A percentile compares a stretch with the other conserved stretches of the same genome.
phyloP scores from a whole-genome alignment of 2,888 invertebrate species.

The Diarsia brunnea region DNA sequence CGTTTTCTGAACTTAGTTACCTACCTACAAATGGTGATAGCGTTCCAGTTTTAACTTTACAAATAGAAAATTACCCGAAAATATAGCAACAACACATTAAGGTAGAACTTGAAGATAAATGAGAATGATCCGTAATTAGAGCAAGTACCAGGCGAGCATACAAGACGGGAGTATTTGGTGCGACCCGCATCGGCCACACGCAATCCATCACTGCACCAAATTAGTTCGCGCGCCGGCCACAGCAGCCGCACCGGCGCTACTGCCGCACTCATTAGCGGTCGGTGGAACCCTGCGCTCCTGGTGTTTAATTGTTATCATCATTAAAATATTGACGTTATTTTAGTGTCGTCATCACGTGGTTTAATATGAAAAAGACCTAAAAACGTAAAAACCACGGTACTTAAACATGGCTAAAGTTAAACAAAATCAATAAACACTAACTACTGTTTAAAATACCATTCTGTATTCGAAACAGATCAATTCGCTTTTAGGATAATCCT shows the following conservation, averaged over 20 bases:
- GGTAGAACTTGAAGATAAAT: conserved; percentile 55
- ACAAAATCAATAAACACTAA: not conserved
- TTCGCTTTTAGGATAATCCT: not conserved
- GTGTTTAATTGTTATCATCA: conserved; percentile 74
- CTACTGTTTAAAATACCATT: not conserved
- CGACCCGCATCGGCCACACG: conserved; percentile 70
- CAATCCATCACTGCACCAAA: conserved; percentile 87
- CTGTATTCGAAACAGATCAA: not conserved
- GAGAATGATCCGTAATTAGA: conserved; percentile 68
- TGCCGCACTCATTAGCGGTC: conserved; percentile 89
- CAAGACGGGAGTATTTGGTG: conserved; percentile 70
- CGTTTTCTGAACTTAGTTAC: not conserved
- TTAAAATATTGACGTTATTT: conserved; percentile 66
- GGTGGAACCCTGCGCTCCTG: conserved; percentile 75
- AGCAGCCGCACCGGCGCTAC: conserved; percentile 82
- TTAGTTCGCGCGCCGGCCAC: conserved; percentile 86
- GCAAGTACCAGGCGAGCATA: conserved; percentile 72
- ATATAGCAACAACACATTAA: conserved; percentile 38
- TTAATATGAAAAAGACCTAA: conserved; percentile 1
- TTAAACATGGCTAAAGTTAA: not conserved
- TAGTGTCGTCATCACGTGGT: conserved; percentile 37
- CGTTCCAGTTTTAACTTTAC: not conserved
- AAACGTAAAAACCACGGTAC: not conserved
- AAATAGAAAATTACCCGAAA: conserved; percentile 27
- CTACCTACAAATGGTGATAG: conserved; percentile 8